phyloP scores from a whole-genome alignment of 2,113 vertebrate species.

The Leiothrix lutea region DNA sequence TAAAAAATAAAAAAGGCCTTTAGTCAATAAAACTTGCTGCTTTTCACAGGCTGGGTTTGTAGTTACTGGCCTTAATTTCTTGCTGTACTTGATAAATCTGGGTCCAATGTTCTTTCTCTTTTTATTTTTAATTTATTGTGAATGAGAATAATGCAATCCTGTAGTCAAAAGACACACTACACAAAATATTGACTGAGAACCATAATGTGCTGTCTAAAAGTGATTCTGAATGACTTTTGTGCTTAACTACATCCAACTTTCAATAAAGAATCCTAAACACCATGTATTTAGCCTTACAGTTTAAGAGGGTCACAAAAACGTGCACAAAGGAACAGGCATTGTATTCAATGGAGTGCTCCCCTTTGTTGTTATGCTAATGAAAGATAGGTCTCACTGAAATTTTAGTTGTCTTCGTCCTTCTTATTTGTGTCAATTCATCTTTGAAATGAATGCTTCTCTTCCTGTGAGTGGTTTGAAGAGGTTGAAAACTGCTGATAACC shows the following conservation, averaged over 20 bases:
- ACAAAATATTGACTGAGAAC: not conserved
- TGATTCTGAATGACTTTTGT: slow-evolving; percentile 30
- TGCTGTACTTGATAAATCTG: not conserved
- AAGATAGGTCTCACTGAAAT: not conserved
- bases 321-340: not conserved
- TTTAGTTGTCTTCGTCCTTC: not conserved
- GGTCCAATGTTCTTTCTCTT: not conserved
- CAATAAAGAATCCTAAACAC: slow-evolving; percentile 18
- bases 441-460: not conserved
- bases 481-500: not conserved
- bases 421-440: slow-evolving; percentile 3
- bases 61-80: not conserved
- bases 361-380: not conserved
- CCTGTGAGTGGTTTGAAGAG: not conserved
- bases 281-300: not conserved
- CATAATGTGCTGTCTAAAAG: not conserved
- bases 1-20: no score
- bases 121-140: not conserved
- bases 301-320: slow-evolving; percentile 18
- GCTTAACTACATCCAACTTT: slow-evolving; percentile 4
- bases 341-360: not conserved
- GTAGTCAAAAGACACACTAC: not conserved
- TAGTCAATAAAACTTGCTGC: not conserved
- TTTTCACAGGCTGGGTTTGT: not conserved
- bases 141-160: not conserved